Evolutionary conservation across 2,888 invertebrate species (phyloP).

Genomic region (Podabrus alpinus): DNA sequence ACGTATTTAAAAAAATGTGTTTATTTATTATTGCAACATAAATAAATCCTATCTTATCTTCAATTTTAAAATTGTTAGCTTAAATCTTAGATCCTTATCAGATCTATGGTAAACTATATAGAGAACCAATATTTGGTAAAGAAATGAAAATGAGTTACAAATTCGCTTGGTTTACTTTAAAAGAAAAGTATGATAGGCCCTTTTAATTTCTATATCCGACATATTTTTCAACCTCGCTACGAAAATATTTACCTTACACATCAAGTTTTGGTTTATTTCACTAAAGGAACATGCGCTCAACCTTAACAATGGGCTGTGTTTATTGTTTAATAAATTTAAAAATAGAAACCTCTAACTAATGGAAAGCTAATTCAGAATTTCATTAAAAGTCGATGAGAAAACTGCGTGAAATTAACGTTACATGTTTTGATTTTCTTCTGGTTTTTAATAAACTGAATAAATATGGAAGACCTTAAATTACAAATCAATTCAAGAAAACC

Average conservation of each 20-base stretch:
- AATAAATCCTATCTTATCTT: background rate
- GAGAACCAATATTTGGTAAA: background rate
- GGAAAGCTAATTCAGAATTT: background rate
- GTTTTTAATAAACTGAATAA: background rate
- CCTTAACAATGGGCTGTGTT: constrained; percentile 23
- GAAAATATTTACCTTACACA: background rate
- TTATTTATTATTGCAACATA: background rate
- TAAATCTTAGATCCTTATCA: too few relatives aligned
- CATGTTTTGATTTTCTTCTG: background rate
- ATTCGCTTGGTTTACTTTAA: background rate
- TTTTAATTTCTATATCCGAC: background rate
- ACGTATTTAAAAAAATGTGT: background rate
- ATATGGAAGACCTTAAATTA: background rate
- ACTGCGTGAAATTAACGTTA: background rate
- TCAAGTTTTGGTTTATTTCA: background rate
- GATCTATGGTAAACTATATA: background rate
- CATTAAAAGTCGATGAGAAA: background rate
- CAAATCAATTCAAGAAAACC: background rate
- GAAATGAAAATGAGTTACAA: background rate
- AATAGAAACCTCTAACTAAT: constrained; percentile 14
- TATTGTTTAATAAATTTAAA: constrained; percentile 20
- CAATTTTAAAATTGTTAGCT: background rate
- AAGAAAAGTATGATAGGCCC: background rate
- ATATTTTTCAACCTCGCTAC: background rate
- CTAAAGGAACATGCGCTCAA: background rate